Evolutionary conservation across 2,888 invertebrate species (phyloP).

Genomic region (Nebria salina): DNA sequence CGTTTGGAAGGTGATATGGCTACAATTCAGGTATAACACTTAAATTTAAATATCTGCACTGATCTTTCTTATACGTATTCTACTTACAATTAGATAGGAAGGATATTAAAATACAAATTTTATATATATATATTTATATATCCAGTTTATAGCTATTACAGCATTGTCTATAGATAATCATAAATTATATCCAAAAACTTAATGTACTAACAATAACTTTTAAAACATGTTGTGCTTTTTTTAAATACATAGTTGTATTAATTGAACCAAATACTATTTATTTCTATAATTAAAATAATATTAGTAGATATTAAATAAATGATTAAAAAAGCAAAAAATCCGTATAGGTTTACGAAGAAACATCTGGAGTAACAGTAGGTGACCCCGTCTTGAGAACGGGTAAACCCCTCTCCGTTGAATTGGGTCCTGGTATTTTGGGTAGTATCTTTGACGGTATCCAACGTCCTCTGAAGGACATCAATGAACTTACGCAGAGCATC

Average conservation of each 20-base stretch:
- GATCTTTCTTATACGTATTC: neutral
- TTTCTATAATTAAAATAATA: too few relatives aligned
- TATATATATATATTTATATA: neutral
- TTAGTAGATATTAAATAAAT: neutral
- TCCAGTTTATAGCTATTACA: neutral
- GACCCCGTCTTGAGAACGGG: slow-evolving; percentile 99
- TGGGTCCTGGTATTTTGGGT: slow-evolving; percentile 98
- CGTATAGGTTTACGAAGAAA: slow-evolving; percentile 86
- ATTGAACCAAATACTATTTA: too few relatives aligned
- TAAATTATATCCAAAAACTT: too few relatives aligned
- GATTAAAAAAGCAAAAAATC: neutral
- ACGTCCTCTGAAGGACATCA: slow-evolving; percentile 96
- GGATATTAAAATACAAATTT: too few relatives aligned
- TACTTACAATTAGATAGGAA: too few relatives aligned
- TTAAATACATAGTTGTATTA: too few relatives aligned
- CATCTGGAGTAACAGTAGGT: slow-evolving; percentile 98
- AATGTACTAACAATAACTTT: too few relatives aligned
- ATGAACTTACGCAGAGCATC: slow-evolving; percentile 92
- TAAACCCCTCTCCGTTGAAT: slow-evolving; percentile 97
- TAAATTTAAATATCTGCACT: too few relatives aligned
- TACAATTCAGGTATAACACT: slow-evolving; percentile 89
- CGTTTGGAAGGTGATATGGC: slow-evolving; percentile 99
- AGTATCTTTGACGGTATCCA: slow-evolving; percentile 99
- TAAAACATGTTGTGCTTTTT: too few relatives aligned
- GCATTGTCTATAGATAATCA: neutral